Base-by-base conservation (phyloP, 2,113 vertebrate genomes). In the Muscicapa adusta region DNA sequence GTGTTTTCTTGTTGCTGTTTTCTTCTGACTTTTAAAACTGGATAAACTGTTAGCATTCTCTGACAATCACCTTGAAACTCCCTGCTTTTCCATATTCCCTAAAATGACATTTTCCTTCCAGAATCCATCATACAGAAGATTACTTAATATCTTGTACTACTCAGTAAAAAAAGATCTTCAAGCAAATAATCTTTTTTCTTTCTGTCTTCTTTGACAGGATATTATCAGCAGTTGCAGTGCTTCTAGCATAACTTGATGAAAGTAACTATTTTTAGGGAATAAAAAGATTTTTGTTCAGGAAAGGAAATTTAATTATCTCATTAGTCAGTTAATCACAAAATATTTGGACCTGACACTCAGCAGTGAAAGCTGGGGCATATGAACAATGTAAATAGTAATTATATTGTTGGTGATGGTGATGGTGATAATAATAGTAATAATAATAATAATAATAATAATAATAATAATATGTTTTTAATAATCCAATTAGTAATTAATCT, bases 311-410 rank as follows among this genome's bases (percentile, higher is more conserved):
- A 79, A 93, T 93, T 88, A 84, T 77, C 26, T 88, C 57, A 58
- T 93, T 91, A 96, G 72, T 88, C 34, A 51, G 22, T 43, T 74
- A n/a, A 66, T 40, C 45, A 88, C 63, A 89, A 94, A 96, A 82
- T 92, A 89, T 71, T 73, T 56, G 9, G 53, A 67, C 18, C 57
- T 88, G 87, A 91, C 43, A 82, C n/a, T 38, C 42, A 93, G 13
- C 34, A 76, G 71, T 85, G 56, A 77, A 89, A 86, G 50, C 0
- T 79, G 34, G 43, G 38, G 23, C 14, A 66, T 12, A 61, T 10
- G 26, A 88, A 57, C 36, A 87, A 78, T 81, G 26, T 45, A 65
- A 89, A 82, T 40, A 58, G 13, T 76, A 83, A 29, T 71, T 3
- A 60, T 45, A 13, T 7, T 58, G 19, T 18, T 56, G 14, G 8